Evolutionary conservation across 2,797 vertebrate species (phyloP).

Genomic region (Scolopax bukidnonensis): DNA sequence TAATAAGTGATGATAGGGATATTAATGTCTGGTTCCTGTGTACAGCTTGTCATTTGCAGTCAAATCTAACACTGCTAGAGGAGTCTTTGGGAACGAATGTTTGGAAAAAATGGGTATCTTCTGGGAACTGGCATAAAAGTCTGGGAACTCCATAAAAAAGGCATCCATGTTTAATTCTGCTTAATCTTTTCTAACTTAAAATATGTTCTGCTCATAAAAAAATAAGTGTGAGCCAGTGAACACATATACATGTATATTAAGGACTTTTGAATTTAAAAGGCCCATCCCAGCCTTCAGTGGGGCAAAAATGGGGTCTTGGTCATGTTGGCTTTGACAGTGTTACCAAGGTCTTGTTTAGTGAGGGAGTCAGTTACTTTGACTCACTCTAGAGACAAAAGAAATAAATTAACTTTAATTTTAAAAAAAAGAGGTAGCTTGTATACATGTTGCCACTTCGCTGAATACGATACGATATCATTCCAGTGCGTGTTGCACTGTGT

Average conservation of each 20-base stretch:
- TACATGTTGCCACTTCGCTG: background rate
- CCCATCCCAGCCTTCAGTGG: background rate
- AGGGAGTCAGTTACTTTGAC: background rate
- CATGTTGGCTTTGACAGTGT: rapidly evolving
- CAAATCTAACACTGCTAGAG: conserved; percentile 18
- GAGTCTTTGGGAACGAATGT: background rate
- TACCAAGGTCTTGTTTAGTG: background rate
- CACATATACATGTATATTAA: rapidly evolving
- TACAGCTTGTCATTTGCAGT: conserved; percentile 42
- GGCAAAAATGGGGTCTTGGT: background rate
- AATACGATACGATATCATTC: background rate
- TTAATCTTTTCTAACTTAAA: conserved; percentile 25
- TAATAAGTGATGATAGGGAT: conserved; percentile 57
- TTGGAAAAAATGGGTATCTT: background rate
- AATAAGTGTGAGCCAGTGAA: background rate
- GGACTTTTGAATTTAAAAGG: background rate
- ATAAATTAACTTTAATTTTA: too few relatives aligned
- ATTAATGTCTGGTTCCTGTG: conserved; percentile 46
- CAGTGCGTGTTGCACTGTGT: rapidly evolving
- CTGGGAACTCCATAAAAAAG: background rate
- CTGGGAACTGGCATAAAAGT: background rate
- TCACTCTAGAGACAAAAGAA: background rate
- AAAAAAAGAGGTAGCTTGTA: background rate
- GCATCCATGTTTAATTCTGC: conserved; percentile 31
- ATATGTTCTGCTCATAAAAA: background rate